Conservation (phyloP, 2,888 invertebrate genomes). For the Philonicus albiceps region DNA sequence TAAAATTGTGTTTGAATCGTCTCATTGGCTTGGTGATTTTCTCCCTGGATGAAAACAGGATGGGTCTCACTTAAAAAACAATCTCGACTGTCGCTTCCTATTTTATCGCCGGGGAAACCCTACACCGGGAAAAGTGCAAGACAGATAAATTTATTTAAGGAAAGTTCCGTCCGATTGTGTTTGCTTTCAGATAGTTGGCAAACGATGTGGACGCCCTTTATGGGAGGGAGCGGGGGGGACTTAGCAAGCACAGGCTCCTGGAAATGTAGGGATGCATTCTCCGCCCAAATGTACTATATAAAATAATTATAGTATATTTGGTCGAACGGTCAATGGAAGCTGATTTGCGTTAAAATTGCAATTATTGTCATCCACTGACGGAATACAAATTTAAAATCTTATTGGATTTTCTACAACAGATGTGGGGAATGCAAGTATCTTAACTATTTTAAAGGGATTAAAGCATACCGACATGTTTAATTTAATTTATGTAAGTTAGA, state of each 20-base stretch:
- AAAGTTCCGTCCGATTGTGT: constrained; percentile 16
- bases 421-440: not conserved
- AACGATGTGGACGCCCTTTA: constrained; percentile 6
- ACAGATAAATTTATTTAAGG: constrained; percentile 12
- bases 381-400: not conserved
- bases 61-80: not conserved
- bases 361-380: not conserved
- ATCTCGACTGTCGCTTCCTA: constrained; percentile 5
- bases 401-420: not conserved
- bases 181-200: constrained; percentile 8
- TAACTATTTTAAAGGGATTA: not conserved
- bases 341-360: constrained; percentile 5
- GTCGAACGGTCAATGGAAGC: not conserved
- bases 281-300: not conserved
- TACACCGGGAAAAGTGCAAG: constrained; percentile 15
- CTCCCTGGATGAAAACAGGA: not conserved
- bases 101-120: not conserved
- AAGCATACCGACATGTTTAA: not conserved
- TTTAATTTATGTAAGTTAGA: not conserved
- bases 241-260: not conserved
- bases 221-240: too few relatives aligned
- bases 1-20: not conserved
- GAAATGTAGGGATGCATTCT: not conserved
- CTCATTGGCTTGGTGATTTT: not conserved
- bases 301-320: not conserved